Conservation (phyloP, 2,797 vertebrate species). For the Hybognathus amarus region DNA sequence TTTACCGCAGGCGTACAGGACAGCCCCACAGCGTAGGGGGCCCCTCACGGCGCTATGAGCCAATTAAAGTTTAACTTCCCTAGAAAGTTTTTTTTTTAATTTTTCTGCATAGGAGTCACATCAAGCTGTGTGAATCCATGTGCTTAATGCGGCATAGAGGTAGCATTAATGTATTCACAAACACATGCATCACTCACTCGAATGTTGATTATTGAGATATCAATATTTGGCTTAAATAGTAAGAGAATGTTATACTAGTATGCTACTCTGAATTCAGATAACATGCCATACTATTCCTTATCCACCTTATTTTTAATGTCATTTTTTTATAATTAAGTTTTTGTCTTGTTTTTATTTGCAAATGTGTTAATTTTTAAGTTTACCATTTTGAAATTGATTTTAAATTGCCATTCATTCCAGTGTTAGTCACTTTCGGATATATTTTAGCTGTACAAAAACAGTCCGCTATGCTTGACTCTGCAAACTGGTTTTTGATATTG, state of each 20-base stretch:
- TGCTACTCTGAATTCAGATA: not conserved
- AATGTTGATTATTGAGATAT: not conserved
- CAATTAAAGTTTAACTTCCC: constrained; percentile 17
- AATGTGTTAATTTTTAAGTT: not conserved
- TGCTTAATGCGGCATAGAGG: not conserved
- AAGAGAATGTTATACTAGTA: not conserved
- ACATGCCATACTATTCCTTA: not conserved
- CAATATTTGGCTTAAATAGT: not conserved
- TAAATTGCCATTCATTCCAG: too few species aligned
- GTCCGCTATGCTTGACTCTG: not conserved
- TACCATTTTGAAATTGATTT: not conserved
- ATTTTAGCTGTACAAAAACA: not conserved
- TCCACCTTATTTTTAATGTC: not conserved
- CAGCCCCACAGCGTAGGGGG: not conserved
- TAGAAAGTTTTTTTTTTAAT: not conserved
- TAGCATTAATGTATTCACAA: not conserved
- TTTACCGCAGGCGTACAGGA: constrained; percentile 7
- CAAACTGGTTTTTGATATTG: not conserved
- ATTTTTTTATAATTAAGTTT: too few species aligned
- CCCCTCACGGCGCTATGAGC: not conserved
- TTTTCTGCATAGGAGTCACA: not conserved
- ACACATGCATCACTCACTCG: not conserved
- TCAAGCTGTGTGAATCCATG: constrained; percentile 5
- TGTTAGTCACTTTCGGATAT: not conserved
- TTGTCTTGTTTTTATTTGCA: too few species aligned